phyloP scores from a whole-genome alignment of 1,140 invertebrate species.

The Asbolus verrucosus region DNA sequence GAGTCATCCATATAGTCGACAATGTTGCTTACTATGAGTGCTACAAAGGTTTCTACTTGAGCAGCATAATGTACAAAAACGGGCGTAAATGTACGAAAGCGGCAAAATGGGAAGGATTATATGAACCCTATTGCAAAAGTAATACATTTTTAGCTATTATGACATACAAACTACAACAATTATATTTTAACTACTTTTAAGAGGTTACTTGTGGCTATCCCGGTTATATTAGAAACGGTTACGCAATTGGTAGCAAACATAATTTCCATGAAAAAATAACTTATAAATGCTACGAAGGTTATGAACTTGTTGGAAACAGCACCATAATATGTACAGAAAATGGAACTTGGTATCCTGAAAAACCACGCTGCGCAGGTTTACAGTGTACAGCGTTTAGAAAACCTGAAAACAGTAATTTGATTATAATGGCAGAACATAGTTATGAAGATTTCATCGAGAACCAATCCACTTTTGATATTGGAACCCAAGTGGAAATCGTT shows the following conservation, averaged over 20 bases:
- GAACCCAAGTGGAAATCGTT: slow-evolving; percentile 67
- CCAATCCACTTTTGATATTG: slow-evolving; percentile 56
- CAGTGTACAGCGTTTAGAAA: slow-evolving; percentile 65
- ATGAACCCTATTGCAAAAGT: slow-evolving; percentile 68
- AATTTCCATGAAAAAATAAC: slow-evolving; percentile 68
- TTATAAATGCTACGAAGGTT: slow-evolving; percentile 69
- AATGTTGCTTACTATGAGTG: slow-evolving; percentile 68
- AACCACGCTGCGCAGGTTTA: slow-evolving; percentile 64
- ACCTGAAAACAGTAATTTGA: slow-evolving; percentile 64
- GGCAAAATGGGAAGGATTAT: slow-evolving; percentile 67
- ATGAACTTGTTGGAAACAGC: slow-evolving; percentile 66
- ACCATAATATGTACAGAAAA: slow-evolving; percentile 67
- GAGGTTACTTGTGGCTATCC: slow-evolving; percentile 71
- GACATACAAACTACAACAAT: slow-evolving; percentile 13
- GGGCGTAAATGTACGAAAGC: slow-evolving; percentile 67
- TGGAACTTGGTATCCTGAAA: slow-evolving; percentile 68
- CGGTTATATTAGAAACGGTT: slow-evolving; percentile 70
- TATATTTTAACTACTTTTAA: slow-evolving; percentile 45
- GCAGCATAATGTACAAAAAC: slow-evolving; percentile 55
- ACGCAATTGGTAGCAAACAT: slow-evolving; percentile 68
- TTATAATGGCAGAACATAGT: slow-evolving; percentile 53
- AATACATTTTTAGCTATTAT: slow-evolving; percentile 21
- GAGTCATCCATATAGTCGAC: slow-evolving; percentile 61
- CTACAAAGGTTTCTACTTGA: slow-evolving; percentile 67
- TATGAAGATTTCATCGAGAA: slow-evolving; percentile 50